phyloP scores from a whole-genome alignment of 2,113 vertebrate species.

The Periophthalmus modestus region DNA sequence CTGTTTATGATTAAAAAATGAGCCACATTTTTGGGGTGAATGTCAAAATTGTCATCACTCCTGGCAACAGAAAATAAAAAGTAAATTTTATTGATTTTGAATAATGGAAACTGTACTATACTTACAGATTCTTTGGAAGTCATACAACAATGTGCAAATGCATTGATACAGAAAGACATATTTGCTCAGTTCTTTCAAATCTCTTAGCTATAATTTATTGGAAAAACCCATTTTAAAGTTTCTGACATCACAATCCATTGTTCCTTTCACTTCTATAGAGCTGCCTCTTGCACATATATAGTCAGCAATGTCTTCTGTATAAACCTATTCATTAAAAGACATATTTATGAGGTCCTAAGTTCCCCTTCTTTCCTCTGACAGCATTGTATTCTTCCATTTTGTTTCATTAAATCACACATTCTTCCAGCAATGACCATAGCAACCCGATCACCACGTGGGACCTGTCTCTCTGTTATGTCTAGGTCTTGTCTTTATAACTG shows the following conservation, averaged over 20 bases:
- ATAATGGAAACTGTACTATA: too few species aligned
- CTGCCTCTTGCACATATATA: background rate
- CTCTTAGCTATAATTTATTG: background rate
- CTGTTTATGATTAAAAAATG: too few species aligned
- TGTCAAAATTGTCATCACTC: too few species aligned
- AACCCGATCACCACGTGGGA: slow-evolving; percentile 1
- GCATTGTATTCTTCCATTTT: background rate
- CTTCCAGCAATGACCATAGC: slow-evolving; percentile 1
- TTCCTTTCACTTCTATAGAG: background rate
- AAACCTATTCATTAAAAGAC: background rate
- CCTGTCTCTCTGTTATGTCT: slow-evolving; percentile 35
- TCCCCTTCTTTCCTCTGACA: background rate
- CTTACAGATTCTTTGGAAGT: background rate
- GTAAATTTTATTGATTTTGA: too few species aligned
- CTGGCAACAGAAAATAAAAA: too few species aligned
- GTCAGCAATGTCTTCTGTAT: background rate
- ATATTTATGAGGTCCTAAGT: background rate
- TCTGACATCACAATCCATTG: background rate
- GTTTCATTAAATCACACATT: slow-evolving; percentile 3
- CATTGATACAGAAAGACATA: background rate
- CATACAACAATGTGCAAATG: background rate
- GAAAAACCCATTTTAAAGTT: background rate
- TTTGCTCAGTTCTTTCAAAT: background rate
- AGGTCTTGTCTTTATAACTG: slow-evolving; percentile 13
- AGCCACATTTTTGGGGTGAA: too few species aligned